Evolutionary conservation across 2,113 vertebrate genomes (phyloP), one percentile per base, ranked within the genome.

Genomic region (Crotalus viridis): DNA sequence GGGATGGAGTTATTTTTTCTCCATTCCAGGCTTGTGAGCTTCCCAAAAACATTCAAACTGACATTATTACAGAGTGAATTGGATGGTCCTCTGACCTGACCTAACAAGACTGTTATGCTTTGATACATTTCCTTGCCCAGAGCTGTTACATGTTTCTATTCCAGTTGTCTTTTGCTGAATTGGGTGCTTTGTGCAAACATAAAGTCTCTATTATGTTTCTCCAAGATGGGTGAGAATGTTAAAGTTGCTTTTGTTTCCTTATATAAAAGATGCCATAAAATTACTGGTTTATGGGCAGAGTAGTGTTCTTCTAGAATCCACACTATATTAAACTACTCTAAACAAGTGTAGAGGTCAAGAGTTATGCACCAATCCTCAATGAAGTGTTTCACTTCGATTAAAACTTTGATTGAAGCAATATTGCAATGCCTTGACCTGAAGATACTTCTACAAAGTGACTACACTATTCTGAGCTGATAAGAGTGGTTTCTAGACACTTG

Each of bases 161-260:
- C 87, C 90, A n/a, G 88, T 90, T 91, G 69, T 12, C 51, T 54
- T 93, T 94, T 91, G 56, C 46, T 92, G 90, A 87, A 39, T 90
- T 92, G 91, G 89, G 43, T 3, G 22, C 90, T 43, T 92, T 92
- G 85, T 52, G 21, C 56, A 87, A 12, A 61, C 33, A 33, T 48
- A 55, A 0, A 8, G 3, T 54, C 10, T 39, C n/a, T 55, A 3
- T 39, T 90, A n/a, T 55, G 24, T 48, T 19, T 26, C 61, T 56
- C 17, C 9, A 87, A 91, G 85, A 61, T 54, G 26, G 13, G 51
- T n/a, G 51, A 52, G 48, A 54, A 12, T 10, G 9, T 87, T 51
- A 87, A 52, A 17, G 86, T 87, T 87, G 51, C 51, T 17, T 54
- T 87, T 17, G 33, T 52, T 51, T 87, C 86, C 24, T 54, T 28